Evolutionary conservation across 92 coral and sea anemone genomes (phyloP).

Genomic region (Porites divaricata): DNA sequence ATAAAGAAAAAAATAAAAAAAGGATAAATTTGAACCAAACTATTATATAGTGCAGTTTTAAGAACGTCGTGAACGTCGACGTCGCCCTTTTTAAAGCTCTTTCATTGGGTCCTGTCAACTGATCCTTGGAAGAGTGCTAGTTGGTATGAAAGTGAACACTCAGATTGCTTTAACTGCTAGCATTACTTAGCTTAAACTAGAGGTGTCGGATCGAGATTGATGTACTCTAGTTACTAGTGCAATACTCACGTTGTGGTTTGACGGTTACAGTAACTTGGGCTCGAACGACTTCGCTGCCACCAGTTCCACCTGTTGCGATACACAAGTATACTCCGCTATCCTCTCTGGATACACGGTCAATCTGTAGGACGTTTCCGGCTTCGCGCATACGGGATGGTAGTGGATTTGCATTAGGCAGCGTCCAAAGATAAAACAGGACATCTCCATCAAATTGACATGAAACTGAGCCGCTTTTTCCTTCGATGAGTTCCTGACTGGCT

Average conservation of each 20-base stretch:
- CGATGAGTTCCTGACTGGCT: slow-evolving; percentile 38
- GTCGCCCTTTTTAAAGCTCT: too few relatives aligned
- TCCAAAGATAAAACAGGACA: slow-evolving; percentile 36
- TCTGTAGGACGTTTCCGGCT: slow-evolving; percentile 21
- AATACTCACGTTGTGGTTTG: slow-evolving; percentile 4
- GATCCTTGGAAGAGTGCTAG: too few relatives aligned
- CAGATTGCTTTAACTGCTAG: too few relatives aligned
- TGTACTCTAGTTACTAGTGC: background rate
- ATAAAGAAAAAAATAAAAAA: too few relatives aligned
- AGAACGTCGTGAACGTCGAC: too few relatives aligned
- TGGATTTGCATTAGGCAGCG: slow-evolving; percentile 4
- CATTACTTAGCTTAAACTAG: too few relatives aligned
- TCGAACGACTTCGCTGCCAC: slow-evolving; percentile 24
- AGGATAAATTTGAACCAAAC: too few relatives aligned
- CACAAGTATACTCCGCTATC: slow-evolving; percentile 54
- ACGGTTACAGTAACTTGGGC: slow-evolving; percentile 36
- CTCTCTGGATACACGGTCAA: slow-evolving; percentile 8
- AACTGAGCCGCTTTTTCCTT: slow-evolving; percentile 29
- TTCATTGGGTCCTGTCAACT: too few relatives aligned
- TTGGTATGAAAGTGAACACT: too few relatives aligned
- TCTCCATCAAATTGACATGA: slow-evolving; percentile 37
- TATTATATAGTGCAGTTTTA: too few relatives aligned
- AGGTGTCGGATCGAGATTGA: too few relatives aligned
- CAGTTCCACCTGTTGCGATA: slow-evolving; percentile 31
- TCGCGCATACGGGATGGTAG: slow-evolving; percentile 5